These are phyloP conservation scores for Euwallacea fornicatus DNA, from an alignment of 1,140 invertebrate genomes.

Conservation along the genomic window DNA sequence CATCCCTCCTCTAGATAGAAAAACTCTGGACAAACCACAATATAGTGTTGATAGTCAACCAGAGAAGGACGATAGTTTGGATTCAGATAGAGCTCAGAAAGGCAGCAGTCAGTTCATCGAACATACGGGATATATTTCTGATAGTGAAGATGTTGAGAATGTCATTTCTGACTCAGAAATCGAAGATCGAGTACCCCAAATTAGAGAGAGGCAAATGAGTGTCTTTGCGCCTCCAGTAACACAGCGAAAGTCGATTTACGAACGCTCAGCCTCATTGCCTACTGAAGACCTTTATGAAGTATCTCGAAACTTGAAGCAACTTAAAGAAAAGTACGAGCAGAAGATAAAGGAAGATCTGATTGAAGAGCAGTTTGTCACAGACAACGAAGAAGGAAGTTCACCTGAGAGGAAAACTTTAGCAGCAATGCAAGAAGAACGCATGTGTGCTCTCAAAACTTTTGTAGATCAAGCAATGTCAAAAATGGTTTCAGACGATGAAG, in stretches of 20 bases:
- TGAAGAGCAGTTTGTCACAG: constrained; percentile 55
- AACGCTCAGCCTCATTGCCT: constrained; percentile 56
- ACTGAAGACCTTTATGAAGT: constrained; percentile 54
- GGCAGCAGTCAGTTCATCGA: constrained; percentile 46
- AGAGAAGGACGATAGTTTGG: constrained; percentile 44
- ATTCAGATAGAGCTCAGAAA: constrained; percentile 48
- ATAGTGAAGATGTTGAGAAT: constrained; percentile 52
- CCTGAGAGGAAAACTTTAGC: constrained; percentile 54
- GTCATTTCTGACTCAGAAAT: constrained; percentile 53
- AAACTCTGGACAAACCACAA: constrained; percentile 37
- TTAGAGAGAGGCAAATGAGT: constrained; percentile 52
- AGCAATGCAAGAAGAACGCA: constrained; percentile 38
- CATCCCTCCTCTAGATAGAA: constrained; percentile 43
- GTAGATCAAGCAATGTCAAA: constrained; percentile 28
- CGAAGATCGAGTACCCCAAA: constrained; percentile 53
- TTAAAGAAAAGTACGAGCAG: constrained; percentile 56
- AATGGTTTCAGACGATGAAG: constrained; percentile 5
- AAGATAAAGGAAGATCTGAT: constrained; percentile 58
- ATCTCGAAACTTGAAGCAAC: constrained; percentile 49
- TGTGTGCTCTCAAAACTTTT: constrained; percentile 3
- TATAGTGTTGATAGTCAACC: constrained; percentile 28
- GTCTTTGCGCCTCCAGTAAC: constrained; percentile 49
- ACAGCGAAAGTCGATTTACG: constrained; percentile 53
- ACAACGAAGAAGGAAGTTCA: constrained; percentile 57
- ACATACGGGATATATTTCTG: constrained; percentile 52